phyloP scores from a whole-genome alignment of 2,113 vertebrate genomes.

The Malurus melanocephalus region DNA sequence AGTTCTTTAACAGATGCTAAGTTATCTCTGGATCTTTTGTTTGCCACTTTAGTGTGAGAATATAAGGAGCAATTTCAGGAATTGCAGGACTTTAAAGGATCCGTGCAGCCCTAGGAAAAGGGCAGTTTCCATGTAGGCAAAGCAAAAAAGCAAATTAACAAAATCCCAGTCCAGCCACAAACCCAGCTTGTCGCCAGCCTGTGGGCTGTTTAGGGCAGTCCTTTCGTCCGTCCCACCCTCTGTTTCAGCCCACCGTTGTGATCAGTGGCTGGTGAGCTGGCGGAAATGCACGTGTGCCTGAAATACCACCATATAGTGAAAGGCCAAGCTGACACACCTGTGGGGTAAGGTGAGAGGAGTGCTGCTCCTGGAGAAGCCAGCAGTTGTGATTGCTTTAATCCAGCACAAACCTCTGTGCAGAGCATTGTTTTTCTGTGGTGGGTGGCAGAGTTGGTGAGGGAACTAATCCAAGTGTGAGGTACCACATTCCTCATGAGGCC shows the following conservation, averaged over 20 bases:
- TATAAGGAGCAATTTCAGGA: not conserved
- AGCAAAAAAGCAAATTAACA: not conserved
- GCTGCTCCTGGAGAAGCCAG: not conserved
- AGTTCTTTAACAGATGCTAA: not conserved
- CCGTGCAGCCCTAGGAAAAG: not conserved
- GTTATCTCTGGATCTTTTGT: not conserved
- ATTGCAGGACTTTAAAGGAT: not conserved
- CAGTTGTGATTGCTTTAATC: not conserved
- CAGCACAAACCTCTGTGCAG: not conserved
- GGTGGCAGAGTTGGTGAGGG: not conserved
- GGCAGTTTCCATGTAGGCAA: not conserved
- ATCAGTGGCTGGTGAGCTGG: not conserved
- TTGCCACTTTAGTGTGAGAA: not conserved
- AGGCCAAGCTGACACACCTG: not conserved
- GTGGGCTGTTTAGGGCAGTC: not conserved
- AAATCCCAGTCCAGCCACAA: not conserved
- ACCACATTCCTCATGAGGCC: rapidly evolving
- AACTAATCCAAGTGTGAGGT: not conserved
- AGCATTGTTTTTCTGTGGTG: not conserved
- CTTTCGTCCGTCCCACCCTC: not conserved
- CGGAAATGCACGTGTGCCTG: not conserved
- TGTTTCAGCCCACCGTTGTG: not conserved
- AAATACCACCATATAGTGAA: not conserved
- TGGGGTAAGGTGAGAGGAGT: not conserved
- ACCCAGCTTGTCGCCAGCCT: not conserved